phyloP scores from a whole-genome alignment of 2,797 vertebrate genomes.

The Ceyx erithaca region DNA sequence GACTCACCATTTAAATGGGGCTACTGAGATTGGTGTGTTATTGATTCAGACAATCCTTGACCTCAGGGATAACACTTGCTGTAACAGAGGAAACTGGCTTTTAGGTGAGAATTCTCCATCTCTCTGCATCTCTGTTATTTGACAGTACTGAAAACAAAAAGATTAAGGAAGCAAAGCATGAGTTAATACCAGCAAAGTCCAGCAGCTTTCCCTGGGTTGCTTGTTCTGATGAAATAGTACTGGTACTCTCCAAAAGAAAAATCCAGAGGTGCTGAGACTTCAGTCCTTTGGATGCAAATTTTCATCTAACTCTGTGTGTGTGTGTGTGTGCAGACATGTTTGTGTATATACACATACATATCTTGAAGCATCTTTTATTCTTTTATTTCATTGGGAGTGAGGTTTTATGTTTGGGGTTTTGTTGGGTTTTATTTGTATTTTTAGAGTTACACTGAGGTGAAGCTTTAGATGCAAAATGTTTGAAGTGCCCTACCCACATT shows the following conservation, averaged over 20 bases:
- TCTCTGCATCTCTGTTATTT: slow-evolving; percentile 52
- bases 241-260: not conserved
- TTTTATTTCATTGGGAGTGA: not conserved
- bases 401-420: too few species aligned
- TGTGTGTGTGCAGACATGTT: too few species aligned
- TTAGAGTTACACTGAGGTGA: not conserved
- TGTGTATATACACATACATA: not conserved
- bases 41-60: slow-evolving; percentile 73
- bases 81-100: slow-evolving; percentile 49
- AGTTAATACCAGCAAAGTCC: slow-evolving; percentile 41
- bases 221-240: slow-evolving; percentile 2
- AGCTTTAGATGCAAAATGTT: not conserved
- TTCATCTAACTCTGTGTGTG: not conserved
- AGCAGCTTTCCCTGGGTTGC: slow-evolving; percentile 4
- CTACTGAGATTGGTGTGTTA: slow-evolving; percentile 46
- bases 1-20: slow-evolving; percentile 67
- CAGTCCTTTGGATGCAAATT: not conserved
- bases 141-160: slow-evolving; percentile 60
- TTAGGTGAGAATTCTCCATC: slow-evolving; percentile 30
- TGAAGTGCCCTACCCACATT: not conserved
- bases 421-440: not conserved
- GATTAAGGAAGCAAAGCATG: slow-evolving; percentile 39
- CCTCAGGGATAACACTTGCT: slow-evolving; percentile 40
- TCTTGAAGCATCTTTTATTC: not conserved
- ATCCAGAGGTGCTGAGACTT: not conserved